These are phyloP conservation scores for Euphydryas editha DNA, from an alignment of 2,888 invertebrate genomes.

Conservation along the genomic window DNA sequence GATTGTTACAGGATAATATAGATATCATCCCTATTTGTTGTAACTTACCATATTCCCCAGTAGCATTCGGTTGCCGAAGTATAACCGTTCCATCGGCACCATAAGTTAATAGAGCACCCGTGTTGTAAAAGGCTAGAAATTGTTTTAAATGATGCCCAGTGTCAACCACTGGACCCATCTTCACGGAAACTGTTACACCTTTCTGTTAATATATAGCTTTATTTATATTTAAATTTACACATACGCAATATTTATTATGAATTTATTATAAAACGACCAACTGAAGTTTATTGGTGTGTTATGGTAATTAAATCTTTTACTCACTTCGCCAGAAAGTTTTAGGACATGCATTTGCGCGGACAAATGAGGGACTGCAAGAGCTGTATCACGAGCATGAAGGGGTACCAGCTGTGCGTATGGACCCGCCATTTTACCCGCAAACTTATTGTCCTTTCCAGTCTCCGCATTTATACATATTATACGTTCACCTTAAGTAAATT, in stretches of 20 bases:
- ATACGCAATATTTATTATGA: not conserved
- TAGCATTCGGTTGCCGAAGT: conserved; percentile 56
- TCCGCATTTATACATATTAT: conserved; percentile 71
- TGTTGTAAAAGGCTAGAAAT: conserved; percentile 55
- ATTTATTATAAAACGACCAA: not conserved
- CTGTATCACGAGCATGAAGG: conserved; percentile 54
- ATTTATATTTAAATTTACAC: not conserved
- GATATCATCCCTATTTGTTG: not conserved
- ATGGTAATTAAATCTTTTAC: too few species aligned
- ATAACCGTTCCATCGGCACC: conserved; percentile 64
- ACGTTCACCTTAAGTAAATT: conserved; percentile 61
- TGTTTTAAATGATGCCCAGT: conserved; percentile 67
- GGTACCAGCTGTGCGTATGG: conserved; percentile 68
- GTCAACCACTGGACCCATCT: conserved; percentile 65
- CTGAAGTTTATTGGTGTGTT: too few species aligned
- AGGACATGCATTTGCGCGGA: conserved; percentile 62
- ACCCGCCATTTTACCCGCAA: conserved; percentile 76
- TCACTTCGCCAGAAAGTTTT: conserved; percentile 64
- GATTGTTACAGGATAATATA: not conserved
- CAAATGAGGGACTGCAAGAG: conserved; percentile 68
- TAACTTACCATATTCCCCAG: conserved; percentile 55
- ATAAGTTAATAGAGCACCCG: conserved; percentile 60
- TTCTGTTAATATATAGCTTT: conserved; percentile 54
- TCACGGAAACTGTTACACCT: conserved; percentile 71
- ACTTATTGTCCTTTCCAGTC: conserved; percentile 75